These are phyloP conservation scores for Oryzias celebensis DNA, from an alignment of 2,113 vertebrate species.

Conservation along the genomic window DNA sequence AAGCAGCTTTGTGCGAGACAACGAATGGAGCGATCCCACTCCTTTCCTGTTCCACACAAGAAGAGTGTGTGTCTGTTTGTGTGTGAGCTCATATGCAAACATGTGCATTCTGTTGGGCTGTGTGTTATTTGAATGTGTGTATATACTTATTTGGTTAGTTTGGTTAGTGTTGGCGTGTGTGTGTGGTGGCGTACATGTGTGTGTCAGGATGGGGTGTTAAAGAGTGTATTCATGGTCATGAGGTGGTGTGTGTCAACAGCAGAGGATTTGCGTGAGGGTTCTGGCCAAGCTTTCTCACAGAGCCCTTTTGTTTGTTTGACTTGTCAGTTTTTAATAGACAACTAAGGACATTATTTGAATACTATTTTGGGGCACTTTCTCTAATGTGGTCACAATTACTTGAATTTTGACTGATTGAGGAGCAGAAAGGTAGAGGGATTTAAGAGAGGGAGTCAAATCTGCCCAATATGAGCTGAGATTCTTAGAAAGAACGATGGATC, in stretches of 20 bases:
- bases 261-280: conserved; percentile 69
- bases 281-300: conserved; percentile 46
- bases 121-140: conserved; percentile 62
- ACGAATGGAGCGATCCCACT: conserved; percentile 72
- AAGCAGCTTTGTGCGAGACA: conserved; percentile 74
- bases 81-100: conserved; percentile 52
- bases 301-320: conserved; percentile 64
- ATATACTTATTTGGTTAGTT: conserved; percentile 50
- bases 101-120: conserved; percentile 36
- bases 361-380: conserved; percentile 33
- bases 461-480: neutral
- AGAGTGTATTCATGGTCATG: conserved; percentile 62
- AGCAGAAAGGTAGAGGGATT: neutral
- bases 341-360: conserved; percentile 64
- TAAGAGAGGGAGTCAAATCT: conserved; percentile 12
- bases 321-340: conserved; percentile 62
- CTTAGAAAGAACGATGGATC: neutral
- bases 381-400: conserved; percentile 9
- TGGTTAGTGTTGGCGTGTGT: conserved; percentile 34
- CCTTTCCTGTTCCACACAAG: conserved; percentile 58
- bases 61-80: conserved; percentile 22
- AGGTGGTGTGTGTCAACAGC: conserved; percentile 65
- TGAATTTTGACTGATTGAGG: conserved; percentile 14
- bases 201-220: conserved; percentile 41
- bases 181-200: conserved; percentile 4